These are phyloP conservation scores for Acrobasis consociella DNA, from an alignment of 2,888 invertebrate species.

Conservation along the genomic window DNA sequence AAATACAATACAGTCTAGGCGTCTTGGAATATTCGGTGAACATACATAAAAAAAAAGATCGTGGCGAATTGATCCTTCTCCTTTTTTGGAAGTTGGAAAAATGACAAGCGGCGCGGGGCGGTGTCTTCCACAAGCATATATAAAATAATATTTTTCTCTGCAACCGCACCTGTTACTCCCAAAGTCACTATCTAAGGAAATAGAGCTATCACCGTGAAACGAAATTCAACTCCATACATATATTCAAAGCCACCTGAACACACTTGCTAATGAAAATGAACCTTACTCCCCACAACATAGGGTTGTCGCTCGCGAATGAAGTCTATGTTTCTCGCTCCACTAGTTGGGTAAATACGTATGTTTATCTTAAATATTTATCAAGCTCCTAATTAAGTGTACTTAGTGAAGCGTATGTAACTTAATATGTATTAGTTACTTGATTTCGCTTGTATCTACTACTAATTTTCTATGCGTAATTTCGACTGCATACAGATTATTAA, in stretches of 20 bases:
- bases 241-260: slow-evolving; percentile 4
- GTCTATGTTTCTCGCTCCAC: slow-evolving; percentile 10
- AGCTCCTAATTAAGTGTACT: slow-evolving; percentile 18
- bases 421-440: slow-evolving; percentile 9
- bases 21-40: no score
- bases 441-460: neutral
- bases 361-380: slow-evolving; percentile 20
- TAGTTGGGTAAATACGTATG: slow-evolving; percentile 17
- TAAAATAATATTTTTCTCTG: neutral
- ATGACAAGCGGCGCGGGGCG: no score
- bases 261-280: neutral
- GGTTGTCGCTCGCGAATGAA: neutral
- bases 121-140: no score
- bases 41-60: no score
- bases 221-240: slow-evolving; percentile 9
- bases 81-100: no score
- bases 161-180: neutral
- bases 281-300: neutral
- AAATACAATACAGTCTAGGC: no score
- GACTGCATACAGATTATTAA: no score
- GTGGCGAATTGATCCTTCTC: no score
- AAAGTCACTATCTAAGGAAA: neutral
- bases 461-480: neutral
- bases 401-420: slow-evolving; percentile 16
- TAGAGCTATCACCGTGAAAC: neutral